These are phyloP conservation scores for Hermaeophaga mercurialis DNA, from an alignment of 2,888 invertebrate genomes.

Conservation along the genomic window DNA sequence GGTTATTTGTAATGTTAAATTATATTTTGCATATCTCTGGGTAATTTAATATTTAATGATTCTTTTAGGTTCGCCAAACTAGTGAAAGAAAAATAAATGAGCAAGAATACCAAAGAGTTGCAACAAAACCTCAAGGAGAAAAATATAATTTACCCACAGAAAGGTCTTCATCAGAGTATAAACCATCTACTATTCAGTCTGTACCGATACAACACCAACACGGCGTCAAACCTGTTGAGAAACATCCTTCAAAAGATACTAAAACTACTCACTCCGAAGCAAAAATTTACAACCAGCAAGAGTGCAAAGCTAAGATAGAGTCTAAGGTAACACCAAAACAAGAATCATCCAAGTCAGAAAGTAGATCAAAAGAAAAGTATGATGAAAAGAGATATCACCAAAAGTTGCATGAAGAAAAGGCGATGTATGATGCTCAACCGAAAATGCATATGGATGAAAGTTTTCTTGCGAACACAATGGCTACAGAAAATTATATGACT, in stretches of 20 bases:
- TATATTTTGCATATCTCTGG: too few relatives aligned
- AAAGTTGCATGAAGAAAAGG: conserved; percentile 45
- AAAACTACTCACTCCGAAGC: conserved; percentile 56
- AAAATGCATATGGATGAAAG: conserved; percentile 57
- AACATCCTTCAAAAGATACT: conserved; percentile 56
- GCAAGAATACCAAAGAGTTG: background rate
- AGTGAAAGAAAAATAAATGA: conserved; percentile 7
- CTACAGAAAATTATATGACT: conserved; percentile 65
- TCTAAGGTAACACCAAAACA: conserved; percentile 55
- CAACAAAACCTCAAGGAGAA: conserved; percentile 1
- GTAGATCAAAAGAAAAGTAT: conserved; percentile 57
- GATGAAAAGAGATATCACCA: conserved; percentile 50
- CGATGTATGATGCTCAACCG: conserved; percentile 47
- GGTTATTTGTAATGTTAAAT: too few relatives aligned
- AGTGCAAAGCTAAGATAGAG: conserved; percentile 55
- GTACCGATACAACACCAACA: conserved; percentile 11
- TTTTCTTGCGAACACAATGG: conserved; percentile 65
- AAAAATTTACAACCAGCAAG: conserved; percentile 44
- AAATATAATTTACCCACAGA: conserved; percentile 1
- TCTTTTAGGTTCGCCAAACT: conserved; percentile 6
- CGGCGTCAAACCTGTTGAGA: conserved; percentile 52
- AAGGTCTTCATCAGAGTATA: background rate
- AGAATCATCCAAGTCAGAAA: conserved; percentile 51
- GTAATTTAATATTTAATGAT: too few relatives aligned
- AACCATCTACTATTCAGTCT: conserved; percentile 8